Evolutionary conservation across 2,888 invertebrate genomes (phyloP).

Genomic region (Zygogramma bicolorata): DNA sequence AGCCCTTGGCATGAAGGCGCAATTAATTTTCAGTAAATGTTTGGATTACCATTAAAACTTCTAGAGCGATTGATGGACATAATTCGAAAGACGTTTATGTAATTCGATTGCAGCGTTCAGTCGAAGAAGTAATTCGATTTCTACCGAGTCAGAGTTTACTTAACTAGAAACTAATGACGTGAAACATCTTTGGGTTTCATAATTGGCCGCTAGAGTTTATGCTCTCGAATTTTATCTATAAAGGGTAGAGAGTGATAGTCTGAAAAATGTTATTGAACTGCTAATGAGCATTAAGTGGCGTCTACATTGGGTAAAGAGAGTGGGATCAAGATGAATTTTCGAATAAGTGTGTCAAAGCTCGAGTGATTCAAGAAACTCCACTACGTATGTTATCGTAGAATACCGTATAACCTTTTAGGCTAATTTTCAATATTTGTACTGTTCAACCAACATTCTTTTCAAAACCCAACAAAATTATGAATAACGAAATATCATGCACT

Average conservation of each 20-base stretch:
- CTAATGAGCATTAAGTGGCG: neutral
- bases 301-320: no score
- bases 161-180: neutral
- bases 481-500: no score
- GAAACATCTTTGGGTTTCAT: neutral
- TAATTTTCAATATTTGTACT: no score
- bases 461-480: no score
- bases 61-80: slow-evolving; percentile 1
- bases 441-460: no score
- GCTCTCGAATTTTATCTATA: neutral
- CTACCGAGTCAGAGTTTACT: neutral
- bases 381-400: no score
- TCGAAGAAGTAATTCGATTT: neutral
- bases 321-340: no score
- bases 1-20: slow-evolving; percentile 20
- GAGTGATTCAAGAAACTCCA: no score
- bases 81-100: neutral
- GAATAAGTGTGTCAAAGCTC: no score
- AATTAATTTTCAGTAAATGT: slow-evolving; percentile 31
- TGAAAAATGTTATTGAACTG: neutral
- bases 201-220: neutral
- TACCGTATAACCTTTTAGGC: no score
- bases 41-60: slow-evolving; percentile 30
- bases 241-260: neutral
- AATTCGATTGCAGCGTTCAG: neutral